phyloP scores from a whole-genome alignment of 2,888 invertebrate genomes.

The Drosophila paranaensis region DNA sequence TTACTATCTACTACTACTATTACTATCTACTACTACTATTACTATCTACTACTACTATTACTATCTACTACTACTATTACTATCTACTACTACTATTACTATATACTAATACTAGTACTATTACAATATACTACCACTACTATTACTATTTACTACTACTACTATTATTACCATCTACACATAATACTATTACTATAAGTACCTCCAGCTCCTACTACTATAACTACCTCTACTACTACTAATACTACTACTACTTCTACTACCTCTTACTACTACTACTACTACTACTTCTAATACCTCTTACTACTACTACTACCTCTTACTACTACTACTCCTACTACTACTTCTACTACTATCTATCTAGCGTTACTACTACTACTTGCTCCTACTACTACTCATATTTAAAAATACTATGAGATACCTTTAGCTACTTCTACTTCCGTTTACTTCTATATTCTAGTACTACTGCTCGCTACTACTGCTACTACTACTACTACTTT shows the following conservation, averaged over 20 bases:
- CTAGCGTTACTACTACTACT: too few species aligned
- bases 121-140: not conserved
- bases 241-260: not conserved
- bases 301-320: not conserved
- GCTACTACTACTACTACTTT: not conserved
- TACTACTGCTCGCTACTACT: too few species aligned
- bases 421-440: not conserved
- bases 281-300: not conserved
- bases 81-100: not conserved
- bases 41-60: too few species aligned
- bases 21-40: not conserved
- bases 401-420: too few species aligned
- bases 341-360: not conserved
- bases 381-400: not conserved
- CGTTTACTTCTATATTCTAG: not conserved
- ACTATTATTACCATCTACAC: not conserved
- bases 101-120: not conserved
- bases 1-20: not conserved
- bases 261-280: not conserved
- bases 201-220: not conserved
- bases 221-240: not conserved
- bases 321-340: not conserved
- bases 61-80: not conserved
- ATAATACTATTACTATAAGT: not conserved
- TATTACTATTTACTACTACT: not conserved